Evolutionary conservation across 2,113 vertebrate genomes (phyloP).

Genomic region (Melanotaenia duboulayi): DNA sequence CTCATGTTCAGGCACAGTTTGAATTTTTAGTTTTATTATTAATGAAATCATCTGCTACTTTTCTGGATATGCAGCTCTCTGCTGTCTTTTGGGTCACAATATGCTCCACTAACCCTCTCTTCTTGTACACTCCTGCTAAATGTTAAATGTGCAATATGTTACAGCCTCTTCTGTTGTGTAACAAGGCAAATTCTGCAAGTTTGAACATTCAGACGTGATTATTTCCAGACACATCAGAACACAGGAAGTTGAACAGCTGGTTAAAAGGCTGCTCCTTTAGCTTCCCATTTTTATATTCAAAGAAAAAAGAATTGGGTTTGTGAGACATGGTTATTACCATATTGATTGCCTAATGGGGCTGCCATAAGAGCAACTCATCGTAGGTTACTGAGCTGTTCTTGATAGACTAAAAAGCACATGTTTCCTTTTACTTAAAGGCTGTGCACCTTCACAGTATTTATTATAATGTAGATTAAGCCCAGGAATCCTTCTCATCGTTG

Average conservation of each 20-base stretch:
- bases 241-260: neutral
- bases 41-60: slow-evolving; percentile 55
- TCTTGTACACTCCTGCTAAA: slow-evolving; percentile 2
- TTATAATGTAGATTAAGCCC: neutral
- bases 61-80: slow-evolving; percentile 4
- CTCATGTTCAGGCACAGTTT: neutral
- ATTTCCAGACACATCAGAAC: slow-evolving; percentile 4
- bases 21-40: slow-evolving; percentile 45
- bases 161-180: neutral
- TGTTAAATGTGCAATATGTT: slow-evolving; percentile 47
- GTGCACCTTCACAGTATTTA: too few relatives aligned
- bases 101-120: neutral
- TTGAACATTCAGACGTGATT: neutral
- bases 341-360: neutral
- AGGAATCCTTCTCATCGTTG: too few relatives aligned
- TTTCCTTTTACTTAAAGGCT: too few relatives aligned
- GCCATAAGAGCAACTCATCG: neutral
- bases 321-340: neutral
- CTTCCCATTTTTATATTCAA: neutral
- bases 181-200: neutral
- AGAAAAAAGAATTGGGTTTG: neutral
- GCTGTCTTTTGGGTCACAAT: slow-evolving; percentile 23
- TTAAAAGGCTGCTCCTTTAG: neutral
- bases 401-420: neutral
- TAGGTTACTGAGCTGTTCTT: neutral